Conservation (phyloP, 1,140 invertebrate species). For the Brachionus asplanchnoidis region DNA sequence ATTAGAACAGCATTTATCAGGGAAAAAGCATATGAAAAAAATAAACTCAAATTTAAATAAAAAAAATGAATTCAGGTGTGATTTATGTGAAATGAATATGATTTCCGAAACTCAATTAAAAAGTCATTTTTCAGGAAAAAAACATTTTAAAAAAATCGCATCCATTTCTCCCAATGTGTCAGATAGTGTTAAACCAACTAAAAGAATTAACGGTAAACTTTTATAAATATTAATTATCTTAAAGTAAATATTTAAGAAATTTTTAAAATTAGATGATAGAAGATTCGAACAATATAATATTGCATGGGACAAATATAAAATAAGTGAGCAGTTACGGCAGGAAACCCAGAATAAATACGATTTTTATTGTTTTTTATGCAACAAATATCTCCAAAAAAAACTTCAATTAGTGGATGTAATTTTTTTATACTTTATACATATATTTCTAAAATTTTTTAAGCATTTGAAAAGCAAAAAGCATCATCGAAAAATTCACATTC, state of each 20-base stretch:
- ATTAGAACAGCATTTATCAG: not conserved
- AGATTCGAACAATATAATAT: not conserved
- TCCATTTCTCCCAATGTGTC: not conserved
- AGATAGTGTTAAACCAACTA: not conserved
- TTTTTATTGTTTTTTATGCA: not conserved
- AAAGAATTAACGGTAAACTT: not conserved
- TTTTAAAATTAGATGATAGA: not conserved
- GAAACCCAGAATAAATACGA: not conserved
- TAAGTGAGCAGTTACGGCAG: not conserved
- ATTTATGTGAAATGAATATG: not conserved
- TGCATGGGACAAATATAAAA: constrained; percentile 21
- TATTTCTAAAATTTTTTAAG: not conserved
- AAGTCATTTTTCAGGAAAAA: not conserved
- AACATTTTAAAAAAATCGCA: not conserved
- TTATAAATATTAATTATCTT: not conserved
- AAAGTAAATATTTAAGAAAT: not conserved
- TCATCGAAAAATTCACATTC: not conserved
- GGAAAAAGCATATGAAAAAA: not conserved
- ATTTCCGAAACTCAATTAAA: not conserved
- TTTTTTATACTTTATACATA: no score
- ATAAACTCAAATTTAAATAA: not conserved
- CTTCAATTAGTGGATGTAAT: constrained; percentile 1
- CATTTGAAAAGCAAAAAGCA: constrained; percentile 19
- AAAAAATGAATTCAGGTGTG: not conserved
- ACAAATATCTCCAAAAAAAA: not conserved